A percentile compares a stretch with the other conserved stretches of the same genome.
These are phyloP conservation scores for Eupleurogrammus muticus DNA, from an alignment of 2,797 vertebrate species.

Conservation along the genomic window DNA sequence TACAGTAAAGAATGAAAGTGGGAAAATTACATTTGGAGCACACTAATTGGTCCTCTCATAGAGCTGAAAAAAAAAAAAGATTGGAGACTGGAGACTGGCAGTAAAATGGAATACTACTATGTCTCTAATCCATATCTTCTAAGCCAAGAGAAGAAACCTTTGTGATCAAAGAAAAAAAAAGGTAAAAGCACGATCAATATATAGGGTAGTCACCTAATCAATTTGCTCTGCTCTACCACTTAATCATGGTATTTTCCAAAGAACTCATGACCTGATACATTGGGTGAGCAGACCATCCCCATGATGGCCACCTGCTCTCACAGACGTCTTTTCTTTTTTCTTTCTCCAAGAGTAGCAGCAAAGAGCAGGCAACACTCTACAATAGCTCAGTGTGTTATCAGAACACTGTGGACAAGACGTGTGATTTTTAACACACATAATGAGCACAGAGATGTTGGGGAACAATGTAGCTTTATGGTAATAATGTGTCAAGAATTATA, in stretches of 20 bases:
- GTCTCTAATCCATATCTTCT: conserved; percentile 11
- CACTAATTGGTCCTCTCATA: conserved; percentile 36
- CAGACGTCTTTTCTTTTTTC: conserved; percentile 27
- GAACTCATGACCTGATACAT: conserved; percentile 69
- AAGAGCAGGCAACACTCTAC: conserved; percentile 13
- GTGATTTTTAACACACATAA: too few species aligned
- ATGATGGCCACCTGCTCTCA: conserved; percentile 64
- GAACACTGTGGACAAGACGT: too few species aligned
- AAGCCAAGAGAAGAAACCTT: conserved; percentile 8
- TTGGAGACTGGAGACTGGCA: conserved; percentile 2
- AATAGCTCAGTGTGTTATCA: neutral
- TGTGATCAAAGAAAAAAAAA: conserved; percentile 46
- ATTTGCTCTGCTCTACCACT: conserved; percentile 35
- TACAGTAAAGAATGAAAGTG: conserved; percentile 54
- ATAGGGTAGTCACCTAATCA: conserved; percentile 41
- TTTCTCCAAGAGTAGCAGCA: conserved; percentile 11
- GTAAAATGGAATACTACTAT: neutral
- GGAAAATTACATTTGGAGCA: conserved; percentile 47
- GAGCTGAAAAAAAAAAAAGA: neutral
- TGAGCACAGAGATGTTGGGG: too few species aligned
- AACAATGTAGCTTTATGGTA: too few species aligned
- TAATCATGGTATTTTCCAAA: conserved; percentile 51
- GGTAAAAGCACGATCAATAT: conserved; percentile 41
- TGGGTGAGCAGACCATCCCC: conserved; percentile 47
- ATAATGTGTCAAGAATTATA: too few species aligned